Evolutionary conservation across 2,888 invertebrate species (phyloP), one percentile per base, ranked within the genome.

Genomic region (Leucozona laternaria): DNA sequence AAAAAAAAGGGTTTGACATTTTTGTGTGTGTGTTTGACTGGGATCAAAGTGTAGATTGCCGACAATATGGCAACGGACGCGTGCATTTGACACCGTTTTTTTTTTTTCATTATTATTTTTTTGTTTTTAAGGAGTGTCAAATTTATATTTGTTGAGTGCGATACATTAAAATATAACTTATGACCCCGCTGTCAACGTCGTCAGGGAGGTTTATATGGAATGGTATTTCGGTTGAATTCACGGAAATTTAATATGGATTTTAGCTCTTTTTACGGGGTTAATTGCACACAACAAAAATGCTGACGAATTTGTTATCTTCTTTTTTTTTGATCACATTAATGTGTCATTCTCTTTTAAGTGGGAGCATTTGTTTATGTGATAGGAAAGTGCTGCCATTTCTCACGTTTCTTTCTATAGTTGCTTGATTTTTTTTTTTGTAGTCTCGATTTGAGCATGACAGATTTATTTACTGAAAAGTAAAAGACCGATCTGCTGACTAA

Each of bases 21-120:
- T 57, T 37, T 57, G 8, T 48, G 20, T 60, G 58, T 37, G 58
- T 37, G 8, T 28, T 37, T 17, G 17, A n/a, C 45, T 48, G 62
- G 37, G 79, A 79, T 84, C 84, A 84, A 84, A 84, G 84, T 20
- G 25, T 25, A 34, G 17, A 58, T 70, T 64, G 70, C 83, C 83
- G 83, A 50, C 80, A 55, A 57, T 17, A 13, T 48, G 20, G 37
- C 20, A 60, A 37, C 20, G 20, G 37, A 60, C 58, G 34, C 58
- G 58, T 60, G 37, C 37, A 75, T 64, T 83, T 68, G 57, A 64
- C 73, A 79, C 79, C 4, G 1, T 48, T 48, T 48, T 48, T 31
- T 31, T 31, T 31, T 48, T 20, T 45, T 45, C n/a, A n/a, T n/a
- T n/a, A n/a, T n/a, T n/a, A n/a, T 43, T n/a, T 43, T 11, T 34